These are phyloP conservation scores for Uropsilus gracilis DNA, from an alignment of 2,113 vertebrate species.

Conservation along the genomic window DNA sequence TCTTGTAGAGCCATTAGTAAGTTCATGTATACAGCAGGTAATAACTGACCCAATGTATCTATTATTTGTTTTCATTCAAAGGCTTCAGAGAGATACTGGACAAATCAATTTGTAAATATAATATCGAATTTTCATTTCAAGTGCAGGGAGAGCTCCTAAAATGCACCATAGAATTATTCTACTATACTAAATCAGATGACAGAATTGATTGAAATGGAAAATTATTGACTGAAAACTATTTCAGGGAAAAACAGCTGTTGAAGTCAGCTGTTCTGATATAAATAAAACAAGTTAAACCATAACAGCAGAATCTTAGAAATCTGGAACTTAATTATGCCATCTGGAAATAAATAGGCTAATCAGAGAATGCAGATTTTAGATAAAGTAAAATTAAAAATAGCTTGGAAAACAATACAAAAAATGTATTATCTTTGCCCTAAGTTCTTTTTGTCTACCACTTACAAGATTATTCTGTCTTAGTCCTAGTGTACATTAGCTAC, in stretches of 20 bases:
- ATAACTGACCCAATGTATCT: not conserved
- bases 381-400: slow-evolving; percentile 55
- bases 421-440: not conserved
- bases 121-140: not conserved
- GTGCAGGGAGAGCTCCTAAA: slow-evolving; percentile 4
- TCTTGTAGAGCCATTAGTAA: not conserved
- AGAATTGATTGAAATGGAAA: slow-evolving; percentile 62
- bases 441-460: not conserved
- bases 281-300: slow-evolving; percentile 65
- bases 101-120: not conserved
- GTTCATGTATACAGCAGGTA: not conserved
- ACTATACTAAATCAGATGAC: slow-evolving; percentile 50
- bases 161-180: slow-evolving; percentile 22
- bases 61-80: not conserved
- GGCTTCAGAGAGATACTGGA: not conserved
- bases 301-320: slow-evolving; percentile 58
- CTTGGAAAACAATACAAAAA: slow-evolving; percentile 16
- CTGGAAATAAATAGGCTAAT: slow-evolving; percentile 67
- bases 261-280: slow-evolving; percentile 62
- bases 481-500: not conserved
- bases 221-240: slow-evolving; percentile 63
- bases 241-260: slow-evolving; percentile 56
- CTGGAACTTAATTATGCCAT: slow-evolving; percentile 45
- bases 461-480: not conserved
- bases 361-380: slow-evolving; percentile 42